Conservation (phyloP, 1,140 invertebrate genomes). For the Drosophila tani region DNA sequence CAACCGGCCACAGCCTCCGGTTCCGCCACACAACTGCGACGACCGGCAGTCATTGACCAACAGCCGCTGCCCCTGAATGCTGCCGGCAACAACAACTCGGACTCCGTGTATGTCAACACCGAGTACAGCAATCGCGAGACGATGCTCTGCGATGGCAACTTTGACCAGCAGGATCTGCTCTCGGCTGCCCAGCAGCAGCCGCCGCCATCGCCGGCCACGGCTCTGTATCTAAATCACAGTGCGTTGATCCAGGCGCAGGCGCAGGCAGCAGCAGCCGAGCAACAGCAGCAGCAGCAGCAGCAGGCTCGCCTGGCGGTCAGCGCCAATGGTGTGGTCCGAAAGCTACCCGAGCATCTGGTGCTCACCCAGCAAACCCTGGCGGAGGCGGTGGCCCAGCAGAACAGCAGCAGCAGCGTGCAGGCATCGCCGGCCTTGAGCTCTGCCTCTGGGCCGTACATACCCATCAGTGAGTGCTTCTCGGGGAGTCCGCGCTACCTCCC, state of each 20-base stretch:
- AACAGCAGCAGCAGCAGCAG: constrained; percentile 33
- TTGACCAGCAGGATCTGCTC: constrained; percentile 70
- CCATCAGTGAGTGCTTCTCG: constrained; percentile 95
- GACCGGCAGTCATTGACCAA: too few relatives aligned
- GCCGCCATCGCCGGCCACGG: constrained; percentile 71
- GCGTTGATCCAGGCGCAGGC: constrained; percentile 70
- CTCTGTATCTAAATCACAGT: constrained; percentile 75
- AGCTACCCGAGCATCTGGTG: constrained; percentile 81
- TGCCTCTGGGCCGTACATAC: constrained; percentile 91
- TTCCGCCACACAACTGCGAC: too few relatives aligned
- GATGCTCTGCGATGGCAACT: constrained; percentile 67
- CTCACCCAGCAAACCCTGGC: constrained; percentile 64
- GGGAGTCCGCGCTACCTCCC: constrained; percentile 87
- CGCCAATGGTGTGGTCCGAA: constrained; percentile 75
- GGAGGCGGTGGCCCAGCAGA: constrained; percentile 61
- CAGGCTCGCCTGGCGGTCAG: constrained; percentile 64
- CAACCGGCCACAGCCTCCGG: too few relatives aligned
- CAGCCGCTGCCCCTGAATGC: too few relatives aligned
- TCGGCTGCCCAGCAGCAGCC: constrained; percentile 71
- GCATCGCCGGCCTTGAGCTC: constrained; percentile 88
- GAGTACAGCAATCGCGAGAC: constrained; percentile 78
- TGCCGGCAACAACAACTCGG: too few relatives aligned
- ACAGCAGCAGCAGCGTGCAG: constrained; percentile 83
- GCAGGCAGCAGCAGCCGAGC: constrained; percentile 35
- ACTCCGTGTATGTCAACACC: too few relatives aligned